Base-by-base conservation (phyloP, 2,888 invertebrate genomes). In the Brenthis hecate region DNA sequence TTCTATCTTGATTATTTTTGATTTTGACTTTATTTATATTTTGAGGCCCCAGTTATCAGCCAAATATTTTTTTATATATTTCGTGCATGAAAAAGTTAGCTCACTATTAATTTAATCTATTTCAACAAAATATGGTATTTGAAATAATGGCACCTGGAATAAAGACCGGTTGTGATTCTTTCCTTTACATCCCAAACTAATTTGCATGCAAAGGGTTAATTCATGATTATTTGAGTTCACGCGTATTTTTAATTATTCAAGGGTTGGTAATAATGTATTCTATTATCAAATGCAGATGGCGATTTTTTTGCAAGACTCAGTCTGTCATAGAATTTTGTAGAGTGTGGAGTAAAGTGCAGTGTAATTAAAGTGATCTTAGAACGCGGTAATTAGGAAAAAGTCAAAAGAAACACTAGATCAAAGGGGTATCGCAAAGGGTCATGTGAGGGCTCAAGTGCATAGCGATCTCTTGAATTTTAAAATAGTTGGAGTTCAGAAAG, bases 181-280 rank as follows among this genome's bases (percentile, higher is more conserved):
- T 78, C 78, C 36, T 80, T 83, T 83, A 81, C 84, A 85, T 85
- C 81, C 83, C 79, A 74, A 73, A 73, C 82, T 84, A 79, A 91
- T 92, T 91, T 89, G 91, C 92, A 92, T 92, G 80, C 83, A 83
- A 87, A 89, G 92, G 92, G 92, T 91, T 91, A 91, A 91, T 87
- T 89, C 83, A 83, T 86, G 88, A 89, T 87, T 90, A 89, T 92
- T 89, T 89, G 85, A 81, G 84, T 88, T 87, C 90, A 87, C 91
- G 91, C 89, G 89, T 91, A 90, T 90, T 91, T 92, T 91, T 92
- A 92, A 92, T 92, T 92, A 91, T 92, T 88, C 91, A 91, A 88
- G 92, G 92, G 92, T 91, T 81, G 78, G 75, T 71, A 74, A 74
- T 88, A 91, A 91, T 89, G 80, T 91, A 87, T 91, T 86, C 90